Base-by-base conservation (phyloP, 2,113 vertebrate genomes). In the Scolopax mira region DNA sequence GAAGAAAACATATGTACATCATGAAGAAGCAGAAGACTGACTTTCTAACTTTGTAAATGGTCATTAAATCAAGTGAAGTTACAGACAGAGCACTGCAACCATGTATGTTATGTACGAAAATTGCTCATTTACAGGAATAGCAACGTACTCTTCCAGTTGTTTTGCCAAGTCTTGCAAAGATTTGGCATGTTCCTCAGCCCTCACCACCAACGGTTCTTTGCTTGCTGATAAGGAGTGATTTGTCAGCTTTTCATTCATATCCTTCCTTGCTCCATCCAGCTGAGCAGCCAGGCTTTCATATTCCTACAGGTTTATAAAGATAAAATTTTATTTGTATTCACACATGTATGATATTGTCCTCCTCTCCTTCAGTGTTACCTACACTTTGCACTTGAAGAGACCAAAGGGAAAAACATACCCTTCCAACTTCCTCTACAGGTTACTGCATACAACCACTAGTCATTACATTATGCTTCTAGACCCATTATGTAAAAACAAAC, bases 181-280 rank as follows among this genome's bases (percentile, higher is more conserved):
- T 55, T 97, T 97, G 0, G 99, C 99, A 4, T 99, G 99, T 3
- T 98, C 91, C 93, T 99, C 99, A 7, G 99, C 99, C 83, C 84
- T 94, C 69, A 93, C 96, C 85, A 99, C 99, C 31, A 99, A 61
- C 0, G 96, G 94, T 33, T 98, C 97, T 94, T 99, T 98, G 92
- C 96, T 97, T 21, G 98, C 96, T 1, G 98, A 98, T 90, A 97
- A 95, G 79, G 98, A 98, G 61, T 98, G 85, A 46, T 97, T 97
- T 78, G 97, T 98, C 51, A 99, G 98, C 96, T 98, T 99, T 78
- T 98, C 98, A 66, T 89, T 98, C 77, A 99, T 97, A 75, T 99
- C 98, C 4, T 96, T 98, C 94, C 99, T 98, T 87, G 98, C 98
- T 44, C 98, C 98, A 93, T 99, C 98, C 96, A 99, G 93, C 88